A percentile compares a stretch with the other conserved stretches of the same genome.
Evolutionary conservation across 2,888 invertebrate species (phyloP).

Genomic region (Aphelenchoides bicaudatus): DNA sequence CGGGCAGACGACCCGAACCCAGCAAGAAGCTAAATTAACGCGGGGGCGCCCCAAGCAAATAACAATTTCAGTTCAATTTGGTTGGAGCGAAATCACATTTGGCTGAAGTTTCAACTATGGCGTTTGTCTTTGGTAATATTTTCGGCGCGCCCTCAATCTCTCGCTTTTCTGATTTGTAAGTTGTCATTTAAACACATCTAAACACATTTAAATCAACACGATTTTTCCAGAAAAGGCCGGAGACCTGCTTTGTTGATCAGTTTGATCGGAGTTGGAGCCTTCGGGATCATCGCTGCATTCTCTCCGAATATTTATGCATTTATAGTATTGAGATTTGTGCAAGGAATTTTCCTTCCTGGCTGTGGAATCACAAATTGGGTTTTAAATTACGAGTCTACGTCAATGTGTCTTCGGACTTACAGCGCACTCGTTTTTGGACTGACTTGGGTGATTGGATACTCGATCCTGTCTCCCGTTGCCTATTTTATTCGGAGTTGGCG

Average conservation of each 20-base stretch:
- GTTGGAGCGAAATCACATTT: constrained; percentile 30
- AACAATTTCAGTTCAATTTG: constrained; percentile 39
- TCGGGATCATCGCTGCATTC: constrained; percentile 70
- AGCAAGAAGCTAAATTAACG: too few species aligned
- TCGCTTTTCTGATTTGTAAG: not conserved
- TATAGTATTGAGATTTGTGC: constrained; percentile 69
- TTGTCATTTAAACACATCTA: not conserved
- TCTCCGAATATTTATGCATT: constrained; percentile 72
- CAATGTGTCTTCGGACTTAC: constrained; percentile 40
- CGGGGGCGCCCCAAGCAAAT: too few species aligned
- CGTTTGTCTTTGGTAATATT: constrained; percentile 24
- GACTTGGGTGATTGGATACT: constrained; percentile 46
- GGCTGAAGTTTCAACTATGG: constrained; percentile 32
- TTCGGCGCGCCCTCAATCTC: constrained; percentile 19
- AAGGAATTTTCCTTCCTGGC: constrained; percentile 64
- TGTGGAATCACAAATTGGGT: constrained; percentile 29
- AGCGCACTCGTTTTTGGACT: constrained; percentile 48
- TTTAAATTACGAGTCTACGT: constrained; percentile 24
- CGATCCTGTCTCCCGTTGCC: constrained; percentile 40
- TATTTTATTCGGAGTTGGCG: constrained; percentile 41
- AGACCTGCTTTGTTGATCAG: constrained; percentile 40
- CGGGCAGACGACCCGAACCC: too few species aligned
- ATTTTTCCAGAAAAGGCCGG: constrained; percentile 38
- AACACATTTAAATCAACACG: not conserved
- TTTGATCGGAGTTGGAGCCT: constrained; percentile 61